phyloP scores from a whole-genome alignment of 2,888 invertebrate genomes.

The Agapostemon virescens region DNA sequence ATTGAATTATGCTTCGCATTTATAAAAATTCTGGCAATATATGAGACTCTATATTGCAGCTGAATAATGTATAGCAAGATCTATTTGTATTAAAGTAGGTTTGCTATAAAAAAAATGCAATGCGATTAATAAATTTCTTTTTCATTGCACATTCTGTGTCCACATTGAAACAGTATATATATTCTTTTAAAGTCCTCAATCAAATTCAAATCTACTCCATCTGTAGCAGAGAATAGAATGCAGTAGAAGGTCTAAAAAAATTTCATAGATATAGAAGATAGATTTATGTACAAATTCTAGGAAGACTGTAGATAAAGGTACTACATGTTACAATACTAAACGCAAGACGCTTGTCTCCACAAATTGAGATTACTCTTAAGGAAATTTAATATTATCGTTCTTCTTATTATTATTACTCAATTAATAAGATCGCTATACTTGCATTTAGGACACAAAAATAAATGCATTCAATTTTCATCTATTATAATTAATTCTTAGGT shows the following conservation, averaged over 20 bases:
- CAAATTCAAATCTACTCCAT: constrained; percentile 65
- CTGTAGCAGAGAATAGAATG: constrained; percentile 50
- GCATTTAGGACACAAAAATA: constrained; percentile 55
- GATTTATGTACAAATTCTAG: constrained; percentile 69
- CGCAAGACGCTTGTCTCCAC: constrained; percentile 12
- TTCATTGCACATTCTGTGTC: constrained; percentile 39
- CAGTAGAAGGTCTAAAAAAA: constrained; percentile 43
- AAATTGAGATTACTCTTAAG: constrained; percentile 53
- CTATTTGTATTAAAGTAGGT: constrained; percentile 43
- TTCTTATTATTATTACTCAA: constrained; percentile 49
- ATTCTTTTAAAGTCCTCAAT: constrained; percentile 39
- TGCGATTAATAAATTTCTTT: constrained; percentile 40
- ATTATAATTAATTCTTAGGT: constrained; percentile 42
- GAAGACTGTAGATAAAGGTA: constrained; percentile 70
- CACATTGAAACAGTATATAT: constrained; percentile 14
- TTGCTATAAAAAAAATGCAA: constrained; percentile 34
- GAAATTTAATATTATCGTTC: constrained; percentile 39
- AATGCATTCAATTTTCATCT: constrained; percentile 50
- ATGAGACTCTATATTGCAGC: constrained; percentile 24
- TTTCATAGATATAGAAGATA: constrained; percentile 60
- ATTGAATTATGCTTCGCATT: constrained; percentile 20
- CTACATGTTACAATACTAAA: constrained; percentile 64
- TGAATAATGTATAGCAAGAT: constrained; percentile 34
- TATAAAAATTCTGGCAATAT: constrained; percentile 13
- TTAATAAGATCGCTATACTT: constrained; percentile 49